phyloP scores from a whole-genome alignment of 2,113 vertebrate genomes.

The Paraplagusia blochii region DNA sequence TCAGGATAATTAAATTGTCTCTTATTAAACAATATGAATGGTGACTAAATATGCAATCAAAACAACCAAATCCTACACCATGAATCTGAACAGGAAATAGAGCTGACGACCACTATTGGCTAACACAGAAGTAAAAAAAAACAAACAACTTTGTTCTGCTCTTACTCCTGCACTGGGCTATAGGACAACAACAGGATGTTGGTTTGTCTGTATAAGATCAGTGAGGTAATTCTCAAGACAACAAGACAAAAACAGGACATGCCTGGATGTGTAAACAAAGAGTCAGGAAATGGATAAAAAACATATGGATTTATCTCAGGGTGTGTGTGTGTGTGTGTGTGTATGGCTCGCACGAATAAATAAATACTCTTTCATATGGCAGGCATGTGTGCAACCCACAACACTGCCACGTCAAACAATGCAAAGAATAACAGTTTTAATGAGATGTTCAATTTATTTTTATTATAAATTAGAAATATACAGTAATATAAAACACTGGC shows the following conservation, averaged over 20 bases:
- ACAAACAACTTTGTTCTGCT: too few relatives aligned
- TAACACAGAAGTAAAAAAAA: too few relatives aligned
- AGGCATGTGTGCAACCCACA: neutral
- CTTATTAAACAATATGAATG: too few relatives aligned
- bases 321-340: neutral
- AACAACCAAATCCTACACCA: too few relatives aligned
- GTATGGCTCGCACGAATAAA: conserved; percentile 6
- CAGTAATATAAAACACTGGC: conserved; percentile 17
- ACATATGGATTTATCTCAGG: conserved; percentile 28
- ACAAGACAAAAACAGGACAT: conserved; percentile 50
- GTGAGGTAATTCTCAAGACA: neutral
- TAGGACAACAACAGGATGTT: neutral
- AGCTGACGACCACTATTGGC: too few relatives aligned
- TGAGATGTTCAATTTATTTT: conserved; percentile 22
- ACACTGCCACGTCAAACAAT: conserved; percentile 6
- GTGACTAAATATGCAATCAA: too few relatives aligned
- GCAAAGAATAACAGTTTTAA: conserved; percentile 25
- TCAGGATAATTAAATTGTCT: too few relatives aligned
- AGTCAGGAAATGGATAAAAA: conserved; percentile 17
- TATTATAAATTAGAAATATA: conserved; percentile 51
- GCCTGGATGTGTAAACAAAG: conserved; percentile 18
- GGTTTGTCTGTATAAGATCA: neutral
- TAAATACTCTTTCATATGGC: neutral
- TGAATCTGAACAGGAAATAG: too few relatives aligned
- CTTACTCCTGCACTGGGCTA: too few relatives aligned